Conservation (phyloP, 1,140 invertebrate species). For the Drosophila bipectinata region DNA sequence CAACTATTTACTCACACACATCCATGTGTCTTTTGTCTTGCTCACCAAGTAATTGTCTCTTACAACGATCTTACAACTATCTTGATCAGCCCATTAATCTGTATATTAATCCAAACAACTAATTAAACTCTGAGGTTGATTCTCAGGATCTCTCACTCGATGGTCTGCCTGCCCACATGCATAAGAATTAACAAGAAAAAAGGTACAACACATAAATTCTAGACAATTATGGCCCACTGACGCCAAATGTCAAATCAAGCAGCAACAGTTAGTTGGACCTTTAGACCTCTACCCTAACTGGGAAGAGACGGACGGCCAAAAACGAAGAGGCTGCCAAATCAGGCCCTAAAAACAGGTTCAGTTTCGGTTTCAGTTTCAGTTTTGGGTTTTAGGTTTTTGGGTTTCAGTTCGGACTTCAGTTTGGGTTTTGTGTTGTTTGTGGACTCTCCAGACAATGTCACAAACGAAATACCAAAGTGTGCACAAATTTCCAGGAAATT, state of each 20-base stretch:
- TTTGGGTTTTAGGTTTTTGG: slow-evolving; percentile 15
- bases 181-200: slow-evolving; percentile 73
- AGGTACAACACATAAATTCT: slow-evolving; percentile 82
- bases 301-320: not conserved
- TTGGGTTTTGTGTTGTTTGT: slow-evolving; percentile 1
- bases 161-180: slow-evolving; percentile 57
- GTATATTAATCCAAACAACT: slow-evolving; percentile 61
- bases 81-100: slow-evolving; percentile 39
- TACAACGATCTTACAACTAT: slow-evolving; percentile 21
- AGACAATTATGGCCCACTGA: slow-evolving; percentile 81
- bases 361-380: slow-evolving; percentile 64
- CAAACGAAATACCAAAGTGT: slow-evolving; percentile 82
- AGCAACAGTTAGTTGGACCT: slow-evolving; percentile 80
- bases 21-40: slow-evolving; percentile 84
- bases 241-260: slow-evolving; percentile 83
- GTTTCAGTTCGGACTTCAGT: not conserved
- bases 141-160: slow-evolving; percentile 37
- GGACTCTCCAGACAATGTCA: slow-evolving; percentile 77
- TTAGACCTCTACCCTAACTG: slow-evolving; percentile 51
- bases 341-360: slow-evolving; percentile 82
- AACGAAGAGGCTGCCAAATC: slow-evolving; percentile 68
- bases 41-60: slow-evolving; percentile 75
- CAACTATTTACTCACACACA: slow-evolving; percentile 83
- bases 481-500: slow-evolving; percentile 83
- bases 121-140: slow-evolving; percentile 62